Conservation (phyloP, 2,797 vertebrate species). For the Pithecia hirsuta region DNA sequence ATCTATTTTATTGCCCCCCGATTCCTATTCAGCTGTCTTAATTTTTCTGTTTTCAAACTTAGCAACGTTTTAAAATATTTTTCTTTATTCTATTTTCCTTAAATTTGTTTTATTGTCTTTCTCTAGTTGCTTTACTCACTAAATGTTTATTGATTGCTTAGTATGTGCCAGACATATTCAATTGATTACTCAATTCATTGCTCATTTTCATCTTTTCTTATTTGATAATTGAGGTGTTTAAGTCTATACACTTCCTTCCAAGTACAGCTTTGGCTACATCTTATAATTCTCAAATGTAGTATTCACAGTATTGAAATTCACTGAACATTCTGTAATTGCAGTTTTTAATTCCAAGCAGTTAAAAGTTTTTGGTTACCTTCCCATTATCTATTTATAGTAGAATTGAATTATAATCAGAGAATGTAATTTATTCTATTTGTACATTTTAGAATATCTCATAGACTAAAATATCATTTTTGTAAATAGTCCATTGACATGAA, state of each 20-base stretch:
- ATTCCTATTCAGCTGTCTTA: not conserved
- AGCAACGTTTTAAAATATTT: not conserved
- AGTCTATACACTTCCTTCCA: conserved; percentile 62
- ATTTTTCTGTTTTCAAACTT: conserved; percentile 33
- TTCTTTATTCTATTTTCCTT: not conserved
- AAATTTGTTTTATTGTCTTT: not conserved
- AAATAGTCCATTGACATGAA: conserved; percentile 26
- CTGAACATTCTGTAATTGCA: conserved; percentile 63
- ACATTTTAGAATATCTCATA: conserved; percentile 35
- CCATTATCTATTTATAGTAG: conserved; percentile 65
- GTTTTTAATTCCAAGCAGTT: conserved; percentile 69
- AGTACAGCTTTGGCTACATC: conserved; percentile 65
- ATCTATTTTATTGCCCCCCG: not conserved
- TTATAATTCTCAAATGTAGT: conserved; percentile 28
- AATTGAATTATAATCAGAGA: conserved; percentile 60
- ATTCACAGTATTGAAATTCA: conserved; percentile 67
- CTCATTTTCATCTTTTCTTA: conserved; percentile 53
- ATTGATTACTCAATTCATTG: conserved; percentile 36
- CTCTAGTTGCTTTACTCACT: not conserved
- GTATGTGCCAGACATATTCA: conserved; percentile 36
- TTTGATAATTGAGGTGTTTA: conserved; percentile 40
- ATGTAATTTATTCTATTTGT: conserved; percentile 28
- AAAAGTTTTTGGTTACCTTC: conserved; percentile 66
- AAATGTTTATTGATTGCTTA: conserved; percentile 20
- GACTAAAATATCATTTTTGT: conserved; percentile 27